These are phyloP conservation scores for Hemicrepidius hirtus DNA, from an alignment of 2,888 invertebrate genomes.

Conservation along the genomic window DNA sequence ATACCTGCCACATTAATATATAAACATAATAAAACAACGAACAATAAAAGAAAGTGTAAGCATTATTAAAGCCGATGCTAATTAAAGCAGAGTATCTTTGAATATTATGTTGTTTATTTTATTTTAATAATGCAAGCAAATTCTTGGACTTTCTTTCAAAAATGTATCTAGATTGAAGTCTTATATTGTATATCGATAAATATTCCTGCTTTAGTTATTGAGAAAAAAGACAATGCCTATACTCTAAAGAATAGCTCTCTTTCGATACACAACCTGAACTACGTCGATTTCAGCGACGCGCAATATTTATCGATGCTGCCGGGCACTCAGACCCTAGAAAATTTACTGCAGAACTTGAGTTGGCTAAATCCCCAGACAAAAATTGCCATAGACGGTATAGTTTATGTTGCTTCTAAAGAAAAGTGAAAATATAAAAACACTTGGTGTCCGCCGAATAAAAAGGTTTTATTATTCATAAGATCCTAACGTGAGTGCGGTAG, in stretches of 20 bases:
- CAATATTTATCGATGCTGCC: conserved; percentile 21
- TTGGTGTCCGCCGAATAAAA: conserved; percentile 1
- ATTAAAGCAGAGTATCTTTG: too few relatives aligned
- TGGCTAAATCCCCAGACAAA: conserved; percentile 18
- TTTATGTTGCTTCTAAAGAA: conserved; percentile 15
- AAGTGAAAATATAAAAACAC: conserved; percentile 24
- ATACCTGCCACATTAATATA: too few relatives aligned
- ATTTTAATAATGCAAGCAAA: too few relatives aligned
- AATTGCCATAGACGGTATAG: conserved; percentile 20
- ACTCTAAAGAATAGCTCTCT: conserved; percentile 10
- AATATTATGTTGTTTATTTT: too few relatives aligned
- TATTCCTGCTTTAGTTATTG: neutral
- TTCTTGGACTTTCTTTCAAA: too few relatives aligned
- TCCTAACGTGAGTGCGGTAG: neutral
- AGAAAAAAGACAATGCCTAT: neutral
- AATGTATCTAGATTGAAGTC: neutral
- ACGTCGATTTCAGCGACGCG: conserved; percentile 16
- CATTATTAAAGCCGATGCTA: too few relatives aligned
- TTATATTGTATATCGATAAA: neutral
- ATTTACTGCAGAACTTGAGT: conserved; percentile 27
- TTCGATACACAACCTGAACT: conserved; percentile 8
- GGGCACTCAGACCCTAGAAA: conserved; percentile 15
- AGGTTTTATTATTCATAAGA: conserved; percentile 1
- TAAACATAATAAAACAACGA: too few relatives aligned
- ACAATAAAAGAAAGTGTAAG: too few relatives aligned